These are phyloP conservation scores for Brachyptera risi DNA, from an alignment of 2,888 invertebrate species.

Conservation along the genomic window DNA sequence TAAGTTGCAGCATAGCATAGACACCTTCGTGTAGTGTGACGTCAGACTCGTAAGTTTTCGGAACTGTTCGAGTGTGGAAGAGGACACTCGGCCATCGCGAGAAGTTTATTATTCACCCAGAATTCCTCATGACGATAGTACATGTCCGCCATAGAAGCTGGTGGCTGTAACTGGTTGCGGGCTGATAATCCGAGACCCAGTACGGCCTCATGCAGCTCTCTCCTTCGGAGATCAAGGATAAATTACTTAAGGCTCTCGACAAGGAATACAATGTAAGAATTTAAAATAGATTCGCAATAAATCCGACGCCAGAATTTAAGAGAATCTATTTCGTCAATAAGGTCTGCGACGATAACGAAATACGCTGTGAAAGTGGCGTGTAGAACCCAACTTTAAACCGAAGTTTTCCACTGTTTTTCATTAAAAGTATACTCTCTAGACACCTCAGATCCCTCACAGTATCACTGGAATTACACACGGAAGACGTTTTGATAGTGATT, in stretches of 20 bases:
- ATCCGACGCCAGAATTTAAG: slow-evolving; percentile 43
- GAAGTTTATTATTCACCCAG: slow-evolving; percentile 39
- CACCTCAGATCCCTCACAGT: slow-evolving; percentile 28
- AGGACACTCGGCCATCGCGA: not conserved
- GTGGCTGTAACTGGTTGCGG: slow-evolving; percentile 47
- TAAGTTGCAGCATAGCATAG: not conserved
- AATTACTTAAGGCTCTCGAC: slow-evolving; percentile 95
- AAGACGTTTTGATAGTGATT: slow-evolving; percentile 31
- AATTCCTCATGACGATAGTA: slow-evolving; percentile 39
- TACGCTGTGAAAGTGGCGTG: slow-evolving; percentile 36
- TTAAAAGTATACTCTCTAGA: slow-evolving; percentile 31
- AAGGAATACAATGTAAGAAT: slow-evolving; percentile 95
- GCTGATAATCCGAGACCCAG: slow-evolving; percentile 47
- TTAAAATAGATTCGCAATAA: slow-evolving; percentile 28
- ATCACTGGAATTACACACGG: slow-evolving; percentile 29
- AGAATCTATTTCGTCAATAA: slow-evolving; percentile 46
- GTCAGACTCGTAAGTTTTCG: slow-evolving; percentile 36
- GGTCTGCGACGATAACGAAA: slow-evolving; percentile 28
- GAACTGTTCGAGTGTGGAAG: slow-evolving; percentile 27
- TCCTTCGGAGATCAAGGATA: slow-evolving; percentile 82
- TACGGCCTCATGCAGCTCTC: slow-evolving; percentile 54
- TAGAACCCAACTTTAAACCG: slow-evolving; percentile 32
- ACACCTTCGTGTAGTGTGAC: too few relatives aligned
- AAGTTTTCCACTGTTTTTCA: slow-evolving; percentile 33
- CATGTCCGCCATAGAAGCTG: slow-evolving; percentile 51